Evolutionary conservation across 2,113 vertebrate species (phyloP), one percentile per base, ranked within the genome.

Genomic region (Neopipo cinnamomea): DNA sequence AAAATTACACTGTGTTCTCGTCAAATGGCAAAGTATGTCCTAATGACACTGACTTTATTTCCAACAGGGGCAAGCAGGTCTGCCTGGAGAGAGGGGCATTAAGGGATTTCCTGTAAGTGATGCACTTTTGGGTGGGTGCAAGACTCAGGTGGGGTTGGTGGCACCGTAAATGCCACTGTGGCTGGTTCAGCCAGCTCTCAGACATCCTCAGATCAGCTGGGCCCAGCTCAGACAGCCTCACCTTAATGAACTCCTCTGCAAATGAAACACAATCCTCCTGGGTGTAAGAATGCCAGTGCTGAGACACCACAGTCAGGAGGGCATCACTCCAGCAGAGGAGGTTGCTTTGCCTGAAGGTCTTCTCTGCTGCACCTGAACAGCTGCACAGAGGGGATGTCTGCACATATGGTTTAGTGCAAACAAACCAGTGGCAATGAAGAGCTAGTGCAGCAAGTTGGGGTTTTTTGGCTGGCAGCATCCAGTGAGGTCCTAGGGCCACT

Each of bases 21-120:
- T 93, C 95, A 92, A 92, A 74, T 87, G 76, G 92, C 74, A 93
- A 93, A 92, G 12, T 17, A 85, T 85, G 92, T 96, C 79, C 90
- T 96, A 97, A 93, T 95, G 95, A 95, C 95, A 90, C 88, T 88
- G 68, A 35, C 96, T 94, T 97, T 96, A 73, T 89, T 97, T 96
- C 93, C 67, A 70, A 80, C 97, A 99, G 99, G 98, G 98, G 9
- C 85, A 79, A 96, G 97, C 96, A 91, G 98, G 98, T 94, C 92
- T 96, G 88, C 68, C 90, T 52, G 98, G 98, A 81, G 98, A 98
- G 93, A 98, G 77, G 91, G 97, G 92, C 56, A 20, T 85, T 88
- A 94, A 85, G 56, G 98, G 98, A 78, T 93, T 96, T 14, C 97
- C 98, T 96, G 99, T 99, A 97, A 99, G 99, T 99, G 97, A 71